These are phyloP conservation scores for Ciona savignyi DNA, from an alignment of 23 tunicate species.

Conservation along the genomic window DNA sequence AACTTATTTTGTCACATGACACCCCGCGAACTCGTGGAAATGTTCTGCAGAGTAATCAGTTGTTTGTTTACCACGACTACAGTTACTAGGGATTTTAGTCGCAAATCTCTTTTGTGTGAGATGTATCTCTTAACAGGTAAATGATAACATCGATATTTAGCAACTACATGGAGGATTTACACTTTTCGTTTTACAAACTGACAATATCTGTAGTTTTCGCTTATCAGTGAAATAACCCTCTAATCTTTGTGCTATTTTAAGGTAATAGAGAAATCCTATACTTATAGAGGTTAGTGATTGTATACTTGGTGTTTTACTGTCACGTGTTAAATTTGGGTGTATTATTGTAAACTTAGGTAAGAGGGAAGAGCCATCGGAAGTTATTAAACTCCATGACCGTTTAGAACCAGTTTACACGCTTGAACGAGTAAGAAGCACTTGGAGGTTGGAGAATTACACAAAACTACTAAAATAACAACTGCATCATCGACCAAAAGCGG, in stretches of 20 bases:
- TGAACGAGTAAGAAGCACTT: neutral
- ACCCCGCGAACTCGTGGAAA: neutral
- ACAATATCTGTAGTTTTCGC: too few species aligned
- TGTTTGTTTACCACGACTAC: neutral
- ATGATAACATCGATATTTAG: neutral
- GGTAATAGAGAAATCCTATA: neutral
- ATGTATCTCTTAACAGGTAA: neutral
- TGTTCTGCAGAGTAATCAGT: neutral
- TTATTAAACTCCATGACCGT: neutral
- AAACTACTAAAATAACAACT: neutral
- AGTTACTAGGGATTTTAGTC: too few species aligned
- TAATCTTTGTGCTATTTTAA: neutral
- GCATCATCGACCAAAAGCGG: neutral
- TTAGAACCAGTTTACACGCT: neutral
- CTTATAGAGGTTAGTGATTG: neutral
- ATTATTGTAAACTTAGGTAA: neutral
- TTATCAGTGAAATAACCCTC: neutral
- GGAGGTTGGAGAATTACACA: conserved; percentile 1
- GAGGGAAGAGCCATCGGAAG: neutral
- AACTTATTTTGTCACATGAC: neutral
- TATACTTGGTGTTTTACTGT: too few species aligned
- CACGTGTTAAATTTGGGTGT: neutral
- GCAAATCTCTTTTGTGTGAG: neutral
- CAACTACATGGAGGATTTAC: neutral
- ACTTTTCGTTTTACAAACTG: too few species aligned